Conservation (phyloP, 2,888 invertebrate species). For the Saturnia pavonia region DNA sequence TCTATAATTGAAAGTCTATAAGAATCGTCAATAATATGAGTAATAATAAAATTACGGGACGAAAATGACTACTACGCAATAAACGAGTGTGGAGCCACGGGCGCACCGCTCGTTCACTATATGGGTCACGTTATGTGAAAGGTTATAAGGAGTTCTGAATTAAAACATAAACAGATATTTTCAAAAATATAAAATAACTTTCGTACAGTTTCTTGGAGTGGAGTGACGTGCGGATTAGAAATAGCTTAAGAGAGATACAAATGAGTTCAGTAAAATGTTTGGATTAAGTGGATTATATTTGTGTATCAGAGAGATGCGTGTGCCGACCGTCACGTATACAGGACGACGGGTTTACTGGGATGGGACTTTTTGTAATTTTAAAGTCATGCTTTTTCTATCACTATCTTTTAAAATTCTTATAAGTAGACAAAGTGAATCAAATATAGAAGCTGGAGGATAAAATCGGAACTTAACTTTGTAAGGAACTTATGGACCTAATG, state of each 20-base stretch:
- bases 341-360: background rate
- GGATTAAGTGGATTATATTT: conserved; percentile 17
- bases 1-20: too few species aligned
- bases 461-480: too few species aligned
- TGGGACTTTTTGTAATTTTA: background rate
- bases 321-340: conserved; percentile 17
- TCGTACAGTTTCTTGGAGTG: conserved; percentile 4
- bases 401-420: background rate
- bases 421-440: too few species aligned
- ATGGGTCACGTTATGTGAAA: too few species aligned
- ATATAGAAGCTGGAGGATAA: too few species aligned
- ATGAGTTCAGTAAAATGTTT: background rate
- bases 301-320: conserved; percentile 4
- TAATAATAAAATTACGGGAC: too few species aligned
- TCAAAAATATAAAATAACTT: background rate
- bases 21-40: too few species aligned
- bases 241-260: conserved; percentile 7
- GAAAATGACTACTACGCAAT: too few species aligned
- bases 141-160: background rate
- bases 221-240: conserved; percentile 5
- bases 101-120: too few species aligned
- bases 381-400: background rate
- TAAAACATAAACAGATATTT: background rate
- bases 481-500: too few species aligned
- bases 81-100: too few species aligned